Evolutionary conservation across 2,113 vertebrate species (phyloP).

Genomic region (cat (Felis catus)): F.catus_Fca126_mat1.0 CM031412.1:178036501-178037000

Average conservation of each 20-base stretch:
- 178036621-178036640: not conserved
- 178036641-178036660: constrained; percentile 38
- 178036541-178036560: not conserved
- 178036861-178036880: not conserved
- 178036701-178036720: not conserved
- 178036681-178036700: not conserved
- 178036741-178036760: not conserved
- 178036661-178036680: constrained; percentile 37
- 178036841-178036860: not conserved
- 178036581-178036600: not conserved
- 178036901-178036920: not conserved
- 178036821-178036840: constrained; percentile 6
- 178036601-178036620: not conserved
- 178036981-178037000: not conserved
- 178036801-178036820: not conserved
- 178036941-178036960: not conserved
- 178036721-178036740: constrained; percentile 26
- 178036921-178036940: not conserved
- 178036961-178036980: not conserved
- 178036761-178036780: constrained; percentile 17
- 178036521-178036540: not conserved
- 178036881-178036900: not conserved
- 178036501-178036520: constrained; percentile 5
- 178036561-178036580: not conserved
- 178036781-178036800: not conserved